Base-by-base conservation (phyloP, 2,888 invertebrate genomes). In the Leptopilina syphax region DNA sequence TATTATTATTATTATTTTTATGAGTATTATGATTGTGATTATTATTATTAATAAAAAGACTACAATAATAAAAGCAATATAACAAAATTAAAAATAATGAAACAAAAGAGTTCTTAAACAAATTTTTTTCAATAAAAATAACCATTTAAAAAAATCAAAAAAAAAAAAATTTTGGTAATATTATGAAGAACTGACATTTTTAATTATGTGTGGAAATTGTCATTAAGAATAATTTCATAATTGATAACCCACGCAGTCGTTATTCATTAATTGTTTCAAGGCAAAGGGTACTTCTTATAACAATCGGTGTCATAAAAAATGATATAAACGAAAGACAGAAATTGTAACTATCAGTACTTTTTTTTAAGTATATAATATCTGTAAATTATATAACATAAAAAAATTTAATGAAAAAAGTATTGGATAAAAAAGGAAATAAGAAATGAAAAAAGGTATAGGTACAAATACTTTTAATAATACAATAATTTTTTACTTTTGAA, bases 141-240 rank as follows among this genome's bases (percentile, higher is more conserved):
- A 10, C 3, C 34, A 34, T 34, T 34, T 34, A 60, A 18, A 4
- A 0, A 12, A 63, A 18, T 18, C 18, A 24, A 63, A 63, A 8
- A 1, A 24, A 63, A 24, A 9, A 24, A 24, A 63, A 63, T 24
- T 24, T 63, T 9, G 24, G 63, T 13, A 57, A 27, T 13, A n/a
- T 41, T 57, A 50, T 34, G 34, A 24, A 47, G 68, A 47, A 18
- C 57, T 73, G 57, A 34, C n/a, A 41, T 3, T 82, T 34, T 84
- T 84, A 85, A 87, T 87, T 83, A 83, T 79, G 83, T 70, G 80
- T 68, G 76, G 78, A 83, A 84, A 83, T 85, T 80, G 86, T 85
- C 87, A 89, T 86, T 85, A 86, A 88, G 86, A 83, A 83, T 89
- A 88, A 90, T 90, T 88, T 88, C 85, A 87, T 90, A 90, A 90